Base-by-base conservation (phyloP, 2,888 invertebrate species). In the Andrena minutula region DNA sequence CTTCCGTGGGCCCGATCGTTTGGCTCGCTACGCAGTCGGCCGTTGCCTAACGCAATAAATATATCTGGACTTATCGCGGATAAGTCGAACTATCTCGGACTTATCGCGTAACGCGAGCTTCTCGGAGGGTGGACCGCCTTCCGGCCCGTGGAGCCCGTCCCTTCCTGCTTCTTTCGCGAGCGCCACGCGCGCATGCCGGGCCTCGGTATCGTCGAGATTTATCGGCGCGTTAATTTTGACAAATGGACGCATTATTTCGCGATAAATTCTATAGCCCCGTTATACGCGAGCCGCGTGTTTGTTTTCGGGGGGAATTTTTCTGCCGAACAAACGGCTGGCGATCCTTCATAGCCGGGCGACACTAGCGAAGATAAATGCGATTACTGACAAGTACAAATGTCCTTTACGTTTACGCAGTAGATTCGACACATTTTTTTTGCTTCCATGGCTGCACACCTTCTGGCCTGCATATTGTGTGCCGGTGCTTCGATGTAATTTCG, bases 321-420 rank as follows among this genome's bases (percentile, higher is more conserved):
- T 86, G 73, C 76, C 80, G 64, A n/a, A 47, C 26, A 35, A 49
- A 65, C 41, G n/a, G 70, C 74, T 30, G 75, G 70, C 69, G 82
- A 88, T 88, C 88, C 82, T 73, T 88, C 89, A 88, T 88, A 76
- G 70, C 26, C 35, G 32, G 66, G 78, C 83, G 88, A 87, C 85
- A 84, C 61, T 73, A 58, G 64, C 41, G 70, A 81, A 87, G 88
- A 88, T 87, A 85, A 87, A 88, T 88, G 85, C 77, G 85, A 82
- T 77, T 87, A 79, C 76, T 70, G 88, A 87, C 85, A 84, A 81
- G 78, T 85, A 88, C 88, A 88, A 88, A 88, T 88, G 85, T 80
- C 78, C 69, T 71, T 79, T 79, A 80, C 79, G 71, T 84, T 85
- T 86, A 83, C 84, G 76, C 77, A 49, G 64, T 70, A 76, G 61